These are phyloP conservation scores for Ceratosolen fusciceps DNA, from an alignment of 1,140 invertebrate genomes.

Conservation along the genomic window DNA sequence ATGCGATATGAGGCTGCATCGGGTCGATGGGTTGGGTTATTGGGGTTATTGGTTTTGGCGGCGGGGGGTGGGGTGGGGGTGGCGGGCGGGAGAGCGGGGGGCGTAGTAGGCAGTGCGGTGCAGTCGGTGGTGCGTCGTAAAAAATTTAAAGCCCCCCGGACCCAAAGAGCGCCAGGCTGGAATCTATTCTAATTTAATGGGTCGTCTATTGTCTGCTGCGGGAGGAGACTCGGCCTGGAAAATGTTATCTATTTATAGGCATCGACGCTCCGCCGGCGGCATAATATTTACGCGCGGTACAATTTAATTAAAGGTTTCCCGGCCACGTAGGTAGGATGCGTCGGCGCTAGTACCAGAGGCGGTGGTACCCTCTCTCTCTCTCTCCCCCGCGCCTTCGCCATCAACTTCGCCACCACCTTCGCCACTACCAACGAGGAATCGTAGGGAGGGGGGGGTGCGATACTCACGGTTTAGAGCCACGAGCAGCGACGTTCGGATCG, in stretches of 20 bases:
- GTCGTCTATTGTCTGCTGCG: neutral
- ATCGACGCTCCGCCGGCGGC: neutral
- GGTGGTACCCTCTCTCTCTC: too few relatives aligned
- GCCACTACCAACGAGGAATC: too few relatives aligned
- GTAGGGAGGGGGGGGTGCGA: too few relatives aligned
- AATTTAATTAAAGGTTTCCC: neutral
- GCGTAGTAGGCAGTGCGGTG: too few relatives aligned
- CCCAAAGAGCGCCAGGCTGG: neutral
- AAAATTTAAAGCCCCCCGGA: neutral
- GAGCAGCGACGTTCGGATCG: too few relatives aligned
- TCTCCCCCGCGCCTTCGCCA: too few relatives aligned
- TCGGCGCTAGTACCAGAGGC: neutral
- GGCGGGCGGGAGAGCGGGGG: too few relatives aligned
- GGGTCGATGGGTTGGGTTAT: neutral
- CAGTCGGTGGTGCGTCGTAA: neutral
- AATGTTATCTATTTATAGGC: slow-evolving; percentile 1
- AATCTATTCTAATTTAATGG: neutral
- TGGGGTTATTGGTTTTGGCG: too few relatives aligned
- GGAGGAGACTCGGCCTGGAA: neutral
- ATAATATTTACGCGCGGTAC: neutral
- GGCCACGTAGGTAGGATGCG: neutral
- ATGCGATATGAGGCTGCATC: neutral
- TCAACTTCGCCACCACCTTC: too few relatives aligned
- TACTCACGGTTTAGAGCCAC: too few relatives aligned
- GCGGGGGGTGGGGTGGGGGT: too few relatives aligned